Evolutionary conservation across 2,797 vertebrate species (phyloP).

Genomic region (Macropus fuliginosus): DNA sequence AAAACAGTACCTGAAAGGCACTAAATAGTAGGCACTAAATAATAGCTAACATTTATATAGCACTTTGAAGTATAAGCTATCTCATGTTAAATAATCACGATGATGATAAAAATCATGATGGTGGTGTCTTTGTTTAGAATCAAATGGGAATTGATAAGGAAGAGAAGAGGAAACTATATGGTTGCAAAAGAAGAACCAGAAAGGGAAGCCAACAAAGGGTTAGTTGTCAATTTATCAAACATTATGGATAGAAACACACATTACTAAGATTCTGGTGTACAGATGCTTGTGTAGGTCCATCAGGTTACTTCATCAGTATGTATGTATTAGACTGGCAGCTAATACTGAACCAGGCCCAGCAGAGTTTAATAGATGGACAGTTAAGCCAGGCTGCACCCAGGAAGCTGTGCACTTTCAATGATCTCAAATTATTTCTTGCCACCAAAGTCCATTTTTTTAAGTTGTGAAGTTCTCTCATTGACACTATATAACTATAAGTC

Average conservation of each 20-base stretch:
- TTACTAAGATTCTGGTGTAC: no score
- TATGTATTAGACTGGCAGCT: no score
- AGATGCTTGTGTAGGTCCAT: no score
- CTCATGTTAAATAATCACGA: not conserved
- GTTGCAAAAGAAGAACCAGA: not conserved
- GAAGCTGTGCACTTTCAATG: not conserved
- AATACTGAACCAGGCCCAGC: no score
- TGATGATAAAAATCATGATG: not conserved
- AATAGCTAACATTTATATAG: not conserved
- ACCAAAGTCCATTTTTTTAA: not conserved
- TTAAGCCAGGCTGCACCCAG: not conserved
- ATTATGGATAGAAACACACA: not conserved
- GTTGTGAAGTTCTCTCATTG: not conserved
- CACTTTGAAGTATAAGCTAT: not conserved
- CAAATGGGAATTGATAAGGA: not conserved
- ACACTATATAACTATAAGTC: not conserved
- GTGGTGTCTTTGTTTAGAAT: not conserved
- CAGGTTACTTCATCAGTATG: no score
- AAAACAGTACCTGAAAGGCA: not conserved
- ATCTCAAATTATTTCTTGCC: not conserved
- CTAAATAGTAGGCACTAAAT: not conserved
- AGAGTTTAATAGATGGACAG: not conserved
- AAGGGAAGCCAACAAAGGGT: not conserved
- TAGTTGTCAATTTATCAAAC: not conserved
- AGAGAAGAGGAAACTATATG: not conserved